phyloP scores from a whole-genome alignment of 2,113 vertebrate genomes.

The Larimichthys crocea region DNA sequence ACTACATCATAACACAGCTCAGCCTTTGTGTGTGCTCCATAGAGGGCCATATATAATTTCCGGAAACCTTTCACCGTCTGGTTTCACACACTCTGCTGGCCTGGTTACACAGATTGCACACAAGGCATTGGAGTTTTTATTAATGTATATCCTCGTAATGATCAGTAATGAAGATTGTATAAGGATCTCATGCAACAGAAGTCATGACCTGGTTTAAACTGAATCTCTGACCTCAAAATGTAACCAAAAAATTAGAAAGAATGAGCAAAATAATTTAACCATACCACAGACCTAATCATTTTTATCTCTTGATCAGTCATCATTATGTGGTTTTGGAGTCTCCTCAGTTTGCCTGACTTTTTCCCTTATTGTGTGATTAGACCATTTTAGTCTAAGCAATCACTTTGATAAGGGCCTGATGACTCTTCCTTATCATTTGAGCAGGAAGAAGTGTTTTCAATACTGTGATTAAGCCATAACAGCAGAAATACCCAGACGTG shows the following conservation, averaged over 20 bases:
- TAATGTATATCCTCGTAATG: too few species aligned
- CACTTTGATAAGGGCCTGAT: not conserved
- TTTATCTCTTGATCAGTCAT: conserved; percentile 5
- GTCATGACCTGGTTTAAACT: not conserved
- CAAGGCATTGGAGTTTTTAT: too few species aligned
- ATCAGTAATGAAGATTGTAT: too few species aligned
- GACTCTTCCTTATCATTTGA: conserved; percentile 1
- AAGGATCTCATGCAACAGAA: not conserved
- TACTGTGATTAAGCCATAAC: conserved; percentile 41
- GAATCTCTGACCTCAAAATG: not conserved
- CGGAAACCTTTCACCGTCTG: not conserved
- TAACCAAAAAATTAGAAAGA: not conserved
- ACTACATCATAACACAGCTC: not conserved
- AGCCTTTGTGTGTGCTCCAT: not conserved
- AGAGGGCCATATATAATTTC: not conserved
- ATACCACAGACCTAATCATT: not conserved
- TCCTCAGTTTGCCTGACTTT: not conserved
- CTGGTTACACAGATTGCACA: too few species aligned
- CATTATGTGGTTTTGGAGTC: conserved; percentile 28
- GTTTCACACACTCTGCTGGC: too few species aligned
- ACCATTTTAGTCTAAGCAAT: conserved; percentile 7
- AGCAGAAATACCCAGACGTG: conserved; percentile 6
- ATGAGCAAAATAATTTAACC: not conserved
- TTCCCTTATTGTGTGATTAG: conserved; percentile 21
- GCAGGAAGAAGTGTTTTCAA: conserved; percentile 33